These are phyloP conservation scores for Decapterus maruadsi DNA, from an alignment of 2,797 vertebrate species.

Conservation along the genomic window DNA sequence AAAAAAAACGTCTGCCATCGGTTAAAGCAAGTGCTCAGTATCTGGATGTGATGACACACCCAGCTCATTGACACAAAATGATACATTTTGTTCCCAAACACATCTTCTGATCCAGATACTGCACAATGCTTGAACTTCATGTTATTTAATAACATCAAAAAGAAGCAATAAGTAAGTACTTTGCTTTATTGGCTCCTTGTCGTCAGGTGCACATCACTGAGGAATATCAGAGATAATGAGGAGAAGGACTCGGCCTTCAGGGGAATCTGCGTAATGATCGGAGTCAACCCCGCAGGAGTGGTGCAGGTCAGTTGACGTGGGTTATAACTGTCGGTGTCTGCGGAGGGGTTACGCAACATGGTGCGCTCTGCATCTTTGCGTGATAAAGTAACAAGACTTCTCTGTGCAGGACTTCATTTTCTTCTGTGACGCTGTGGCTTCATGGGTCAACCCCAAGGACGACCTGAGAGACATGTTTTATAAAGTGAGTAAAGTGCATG, in stretches of 20 bases:
- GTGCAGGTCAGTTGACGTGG: slow-evolving; percentile 86
- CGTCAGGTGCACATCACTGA: slow-evolving; percentile 83
- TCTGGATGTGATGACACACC: slow-evolving; percentile 79
- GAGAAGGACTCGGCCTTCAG: slow-evolving; percentile 97
- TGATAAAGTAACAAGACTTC: neutral
- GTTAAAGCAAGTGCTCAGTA: neutral
- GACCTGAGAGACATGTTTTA: slow-evolving; percentile 97
- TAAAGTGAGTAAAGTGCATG: slow-evolving; percentile 84
- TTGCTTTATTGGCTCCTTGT: neutral
- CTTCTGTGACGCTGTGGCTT: slow-evolving; percentile 95
- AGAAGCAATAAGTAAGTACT: neutral
- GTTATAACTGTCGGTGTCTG: neutral
- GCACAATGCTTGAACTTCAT: no score
- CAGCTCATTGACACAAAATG: slow-evolving; percentile 79
- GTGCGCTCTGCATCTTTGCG: neutral
- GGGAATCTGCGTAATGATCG: slow-evolving; percentile 97
- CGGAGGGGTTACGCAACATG: rapidly evolving
- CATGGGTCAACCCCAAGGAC: slow-evolving; percentile 95
- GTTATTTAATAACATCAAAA: no score
- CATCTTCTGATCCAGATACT: slow-evolving; percentile 76
- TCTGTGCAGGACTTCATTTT: slow-evolving; percentile 93
- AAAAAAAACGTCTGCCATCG: neutral
- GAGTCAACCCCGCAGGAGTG: slow-evolving; percentile 93
- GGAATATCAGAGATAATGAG: slow-evolving; percentile 93
- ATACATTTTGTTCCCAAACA: slow-evolving; percentile 76